Percentiles rank a stretch among this genome's conserved stretches.
Conservation (phyloP, 2,888 invertebrate genomes). For the Drosophila subquinaria region DNA sequence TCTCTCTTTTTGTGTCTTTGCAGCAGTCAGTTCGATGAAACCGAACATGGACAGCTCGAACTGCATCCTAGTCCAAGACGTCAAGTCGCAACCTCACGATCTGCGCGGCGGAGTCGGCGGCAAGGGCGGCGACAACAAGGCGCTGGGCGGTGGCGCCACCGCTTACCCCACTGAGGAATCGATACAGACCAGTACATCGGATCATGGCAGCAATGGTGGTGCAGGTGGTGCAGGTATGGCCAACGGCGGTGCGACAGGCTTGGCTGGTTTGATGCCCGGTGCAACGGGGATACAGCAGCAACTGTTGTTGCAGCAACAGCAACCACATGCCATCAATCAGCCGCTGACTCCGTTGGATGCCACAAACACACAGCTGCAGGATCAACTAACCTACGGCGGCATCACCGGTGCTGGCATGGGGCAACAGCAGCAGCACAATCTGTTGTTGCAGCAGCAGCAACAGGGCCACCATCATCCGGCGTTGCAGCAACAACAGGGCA, state of each 20-base stretch:
- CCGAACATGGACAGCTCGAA: conserved; percentile 94
- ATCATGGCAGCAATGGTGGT: conserved; percentile 87
- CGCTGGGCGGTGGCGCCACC: conserved; percentile 84
- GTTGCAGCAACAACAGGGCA: conserved; percentile 72
- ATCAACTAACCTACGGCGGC: conserved; percentile 67
- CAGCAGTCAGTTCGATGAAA: conserved; percentile 96
- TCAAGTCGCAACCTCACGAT: conserved; percentile 92
- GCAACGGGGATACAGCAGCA: conserved; percentile 86
- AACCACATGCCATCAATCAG: conserved; percentile 83
- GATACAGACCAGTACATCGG: conserved; percentile 89
- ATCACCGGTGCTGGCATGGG: conserved; percentile 62
- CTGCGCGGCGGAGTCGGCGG: conserved; percentile 90
- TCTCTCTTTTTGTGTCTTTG: conserved; percentile 27
- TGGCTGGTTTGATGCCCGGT: conserved; percentile 50
- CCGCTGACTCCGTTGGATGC: conserved; percentile 73
- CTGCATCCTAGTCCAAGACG: conserved; percentile 94
- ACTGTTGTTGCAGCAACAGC: conserved; percentile 87
- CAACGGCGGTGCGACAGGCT: conserved; percentile 61
- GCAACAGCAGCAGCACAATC: conserved; percentile 68
- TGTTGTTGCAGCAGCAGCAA: conserved; percentile 69
- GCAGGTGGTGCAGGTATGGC: background rate
- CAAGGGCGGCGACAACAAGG: conserved; percentile 71
- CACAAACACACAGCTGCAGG: conserved; percentile 73
- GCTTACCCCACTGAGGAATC: conserved; percentile 92
- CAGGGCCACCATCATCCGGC: conserved; percentile 73